Base-by-base conservation (phyloP, 2,888 invertebrate genomes). In the Antheraea yamamai region DNA sequence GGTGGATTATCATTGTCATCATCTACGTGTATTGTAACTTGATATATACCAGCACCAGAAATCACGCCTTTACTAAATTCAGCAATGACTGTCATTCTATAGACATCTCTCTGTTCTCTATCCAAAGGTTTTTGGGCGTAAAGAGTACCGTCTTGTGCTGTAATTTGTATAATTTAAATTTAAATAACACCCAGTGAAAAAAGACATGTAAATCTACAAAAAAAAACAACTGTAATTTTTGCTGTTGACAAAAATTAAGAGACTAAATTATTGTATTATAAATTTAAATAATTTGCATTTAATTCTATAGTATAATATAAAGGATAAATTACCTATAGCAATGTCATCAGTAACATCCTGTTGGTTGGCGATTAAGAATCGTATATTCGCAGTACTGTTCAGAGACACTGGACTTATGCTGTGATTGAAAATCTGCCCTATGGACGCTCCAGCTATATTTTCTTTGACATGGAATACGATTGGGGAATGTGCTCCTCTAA, bases 1-100 rank as follows among this genome's bases (percentile, higher is more conserved):
- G 99, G 98, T 6, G 98, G 96, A 84, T 98, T 98, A 84, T 98
- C 98, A 84, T 98, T 98, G 78, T 97, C 97, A 85, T 98, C 98
- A 77, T 97, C 97, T 0, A 98, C 97, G 75, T 96, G 94, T 52
- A 98, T 95, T 18, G 96, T 97, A 0, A 97, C 97, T 95, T 97
- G 97, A 85, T 97, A 97, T 76, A 97, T 96, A 3, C 97, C 97
- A 73, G 97, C 96, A 12, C 96, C 96, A 78, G 96, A 96, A 75
- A 96, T 95, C 77, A 96, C 88, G 12, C 97, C 97, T 85, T 97
- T 96, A 35, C 95, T 96, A 81, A 97, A 97, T 88, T 98, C 97
- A 16, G 97, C 97, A 68, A 98, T 97, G 0, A 98, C 96, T 0
- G 97, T 98, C 81, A 98, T 93, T 83, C 97, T 96, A 81, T 97